Evolutionary conservation across 1,140 invertebrate genomes (phyloP).

Genomic region (Micrasema minimum): DNA sequence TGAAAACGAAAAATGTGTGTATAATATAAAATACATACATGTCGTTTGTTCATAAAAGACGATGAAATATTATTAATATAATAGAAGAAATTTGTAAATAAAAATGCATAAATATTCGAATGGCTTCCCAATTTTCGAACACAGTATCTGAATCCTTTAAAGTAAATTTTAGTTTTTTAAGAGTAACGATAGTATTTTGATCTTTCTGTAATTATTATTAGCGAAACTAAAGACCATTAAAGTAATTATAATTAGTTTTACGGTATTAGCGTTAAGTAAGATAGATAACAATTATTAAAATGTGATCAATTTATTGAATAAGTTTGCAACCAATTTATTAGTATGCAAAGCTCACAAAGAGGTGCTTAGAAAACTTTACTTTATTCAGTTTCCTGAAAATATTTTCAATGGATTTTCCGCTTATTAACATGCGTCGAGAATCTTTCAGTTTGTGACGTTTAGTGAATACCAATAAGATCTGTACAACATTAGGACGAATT

Average conservation of each 20-base stretch:
- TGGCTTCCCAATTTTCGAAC: constrained; percentile 18
- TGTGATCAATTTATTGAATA: constrained; percentile 34
- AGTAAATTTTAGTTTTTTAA: constrained; percentile 20
- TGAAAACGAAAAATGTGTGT: no score
- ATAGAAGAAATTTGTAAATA: constrained; percentile 10
- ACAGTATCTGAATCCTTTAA: neutral
- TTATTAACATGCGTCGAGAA: no score
- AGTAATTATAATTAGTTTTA: constrained; percentile 12
- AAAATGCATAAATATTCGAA: constrained; percentile 17
- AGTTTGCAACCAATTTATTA: constrained; percentile 31
- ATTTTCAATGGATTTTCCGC: neutral
- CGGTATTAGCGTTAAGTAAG: no score
- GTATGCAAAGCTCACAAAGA: constrained; percentile 29
- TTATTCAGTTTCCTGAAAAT: constrained; percentile 7
- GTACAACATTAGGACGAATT: no score
- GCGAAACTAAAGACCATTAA: constrained; percentile 32
- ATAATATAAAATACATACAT: no score
- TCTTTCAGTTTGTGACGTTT: no score
- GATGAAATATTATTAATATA: constrained; percentile 7
- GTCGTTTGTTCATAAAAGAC: constrained; percentile 27
- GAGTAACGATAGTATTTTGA: neutral
- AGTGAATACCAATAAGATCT: no score
- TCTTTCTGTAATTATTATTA: neutral
- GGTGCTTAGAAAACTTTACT: constrained; percentile 26
- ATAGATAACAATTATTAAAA: constrained; percentile 36